These are phyloP conservation scores for Subanguina moxae DNA, from an alignment of 1,140 invertebrate genomes.

Conservation along the genomic window DNA sequence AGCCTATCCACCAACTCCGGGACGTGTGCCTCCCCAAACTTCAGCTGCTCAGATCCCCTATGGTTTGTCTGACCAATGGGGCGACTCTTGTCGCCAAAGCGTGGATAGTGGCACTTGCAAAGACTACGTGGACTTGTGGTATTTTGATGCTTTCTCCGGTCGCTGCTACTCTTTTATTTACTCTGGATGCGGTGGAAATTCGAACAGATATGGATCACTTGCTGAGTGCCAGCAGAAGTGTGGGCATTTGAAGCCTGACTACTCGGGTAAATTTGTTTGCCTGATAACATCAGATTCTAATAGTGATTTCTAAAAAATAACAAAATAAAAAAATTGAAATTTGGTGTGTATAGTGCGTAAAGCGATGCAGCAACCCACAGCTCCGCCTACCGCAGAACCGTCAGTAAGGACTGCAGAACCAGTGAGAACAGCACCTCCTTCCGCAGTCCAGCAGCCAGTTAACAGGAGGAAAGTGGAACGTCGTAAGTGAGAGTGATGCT, in stretches of 20 bases:
- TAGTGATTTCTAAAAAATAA: background rate
- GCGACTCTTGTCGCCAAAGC: slow-evolving; percentile 28
- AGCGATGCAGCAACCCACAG: no score
- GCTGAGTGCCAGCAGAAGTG: slow-evolving; percentile 77
- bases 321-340: background rate
- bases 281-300: background rate
- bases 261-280: slow-evolving; percentile 22
- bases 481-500: background rate
- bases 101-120: slow-evolving; percentile 30
- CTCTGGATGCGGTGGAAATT: slow-evolving; percentile 78
- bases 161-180: slow-evolving; percentile 62
- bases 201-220: slow-evolving; percentile 75
- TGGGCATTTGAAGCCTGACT: slow-evolving; percentile 44
- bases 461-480: background rate
- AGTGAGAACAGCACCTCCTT: background rate
- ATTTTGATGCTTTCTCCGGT: slow-evolving; percentile 45
- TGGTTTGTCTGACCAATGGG: background rate
- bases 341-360: background rate
- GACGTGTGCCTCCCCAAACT: background rate
- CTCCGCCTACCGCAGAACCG: no score
- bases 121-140: slow-evolving; percentile 38
- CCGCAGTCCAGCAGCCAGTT: background rate
- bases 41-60: background rate
- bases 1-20: background rate
- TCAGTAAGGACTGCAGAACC: no score